phyloP scores from a whole-genome alignment of 2,113 vertebrate genomes.

The Indicator indicator region DNA sequence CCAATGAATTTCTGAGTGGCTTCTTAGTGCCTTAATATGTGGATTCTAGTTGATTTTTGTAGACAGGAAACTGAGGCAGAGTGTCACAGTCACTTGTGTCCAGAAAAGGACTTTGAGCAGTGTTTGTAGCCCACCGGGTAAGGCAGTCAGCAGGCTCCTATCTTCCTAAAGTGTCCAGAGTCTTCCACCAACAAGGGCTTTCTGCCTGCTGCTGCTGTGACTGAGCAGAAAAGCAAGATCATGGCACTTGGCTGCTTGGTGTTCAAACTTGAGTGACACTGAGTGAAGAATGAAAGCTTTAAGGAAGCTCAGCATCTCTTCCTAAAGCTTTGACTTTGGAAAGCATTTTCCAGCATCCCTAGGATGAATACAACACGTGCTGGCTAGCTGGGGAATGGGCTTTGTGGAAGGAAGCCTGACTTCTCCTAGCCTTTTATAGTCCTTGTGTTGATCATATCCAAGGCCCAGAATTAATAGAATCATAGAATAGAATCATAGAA shows the following conservation, averaged over 20 bases:
- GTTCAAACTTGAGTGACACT: background rate
- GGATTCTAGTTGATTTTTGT: background rate
- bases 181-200: background rate
- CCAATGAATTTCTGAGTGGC: background rate
- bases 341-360: background rate
- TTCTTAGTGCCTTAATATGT: background rate
- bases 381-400: background rate
- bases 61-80: background rate
- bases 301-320: background rate
- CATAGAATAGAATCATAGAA: too few relatives aligned
- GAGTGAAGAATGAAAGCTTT: background rate
- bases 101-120: background rate
- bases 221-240: background rate
- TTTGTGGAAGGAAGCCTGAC: background rate
- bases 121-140: background rate
- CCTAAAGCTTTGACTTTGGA: background rate
- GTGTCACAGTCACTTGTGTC: accelerated
- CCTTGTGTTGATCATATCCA: background rate
- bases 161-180: background rate
- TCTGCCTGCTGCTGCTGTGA: background rate
- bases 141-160: background rate
- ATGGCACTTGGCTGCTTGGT: background rate
- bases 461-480: background rate
- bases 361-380: accelerated
- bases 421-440: background rate